A percentile compares a stretch with the other conserved stretches of the same genome.
Evolutionary conservation across 2,113 vertebrate genomes (phyloP).

Genomic region (Scophthalmus maximus): DNA sequence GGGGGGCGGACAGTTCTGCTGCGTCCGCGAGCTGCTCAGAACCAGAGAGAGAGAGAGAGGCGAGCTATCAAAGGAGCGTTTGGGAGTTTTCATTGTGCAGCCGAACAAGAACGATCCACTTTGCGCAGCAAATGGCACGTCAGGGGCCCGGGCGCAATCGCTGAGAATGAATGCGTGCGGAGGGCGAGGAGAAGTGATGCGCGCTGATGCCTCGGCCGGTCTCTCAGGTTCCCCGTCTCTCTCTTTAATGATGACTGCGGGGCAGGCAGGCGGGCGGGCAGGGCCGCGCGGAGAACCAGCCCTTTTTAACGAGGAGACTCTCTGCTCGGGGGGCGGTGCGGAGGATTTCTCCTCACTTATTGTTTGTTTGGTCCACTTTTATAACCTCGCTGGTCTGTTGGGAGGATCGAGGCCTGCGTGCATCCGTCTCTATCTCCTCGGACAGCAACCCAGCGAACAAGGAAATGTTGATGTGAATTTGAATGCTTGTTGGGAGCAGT

Average conservation of each 20-base stretch:
- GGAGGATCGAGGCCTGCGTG: conserved; percentile 13
- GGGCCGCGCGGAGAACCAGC: conserved; percentile 58
- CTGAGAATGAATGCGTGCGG: conserved; percentile 56
- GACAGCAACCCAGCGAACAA: no score
- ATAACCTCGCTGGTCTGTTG: conserved; percentile 34
- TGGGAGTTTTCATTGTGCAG: conserved; percentile 59
- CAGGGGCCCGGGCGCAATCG: conserved; percentile 70
- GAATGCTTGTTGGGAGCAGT: no score
- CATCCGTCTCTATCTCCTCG: background rate
- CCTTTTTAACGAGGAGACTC: conserved; percentile 75
- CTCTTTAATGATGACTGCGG: conserved; percentile 80
- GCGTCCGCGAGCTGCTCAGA: conserved; percentile 47
- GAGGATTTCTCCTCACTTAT: conserved; percentile 48
- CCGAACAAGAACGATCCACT: conserved; percentile 72
- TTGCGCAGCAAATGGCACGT: conserved; percentile 75
- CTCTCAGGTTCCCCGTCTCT: conserved; percentile 62
- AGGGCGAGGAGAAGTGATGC: conserved; percentile 66
- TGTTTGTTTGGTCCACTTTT: conserved; percentile 61
- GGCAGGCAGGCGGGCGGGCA: conserved; percentile 69
- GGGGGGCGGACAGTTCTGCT: conserved; percentile 48
- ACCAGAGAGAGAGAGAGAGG: conserved; percentile 30
- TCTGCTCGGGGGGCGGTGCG: conserved; percentile 18
- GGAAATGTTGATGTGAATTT: no score
- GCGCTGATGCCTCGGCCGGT: conserved; percentile 70
- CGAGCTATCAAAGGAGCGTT: conserved; percentile 71